A percentile compares a stretch with the other conserved stretches of the same genome.
phyloP scores from a whole-genome alignment of 2,888 invertebrate species.

The Mongoloraphidia duomilia region DNA sequence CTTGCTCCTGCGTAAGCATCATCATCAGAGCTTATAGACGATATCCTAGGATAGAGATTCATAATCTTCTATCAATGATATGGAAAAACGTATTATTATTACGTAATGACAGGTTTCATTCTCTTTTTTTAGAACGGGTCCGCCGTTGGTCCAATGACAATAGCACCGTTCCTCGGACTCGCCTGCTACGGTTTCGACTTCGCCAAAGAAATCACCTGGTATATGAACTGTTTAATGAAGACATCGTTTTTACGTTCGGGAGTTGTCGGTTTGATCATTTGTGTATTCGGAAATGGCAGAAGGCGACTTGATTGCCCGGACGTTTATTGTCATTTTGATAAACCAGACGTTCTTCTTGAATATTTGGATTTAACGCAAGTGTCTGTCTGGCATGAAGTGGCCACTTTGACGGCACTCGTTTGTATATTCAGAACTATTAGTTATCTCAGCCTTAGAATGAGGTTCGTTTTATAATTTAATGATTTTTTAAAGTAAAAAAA shows the following conservation, averaged over 20 bases:
- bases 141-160: conserved; percentile 47
- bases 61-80: background rate
- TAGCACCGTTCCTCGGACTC: conserved; percentile 51
- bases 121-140: conserved; percentile 44
- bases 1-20: too few species aligned
- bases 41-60: background rate
- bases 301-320: conserved; percentile 40
- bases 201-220: conserved; percentile 42
- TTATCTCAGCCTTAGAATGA: conserved; percentile 40
- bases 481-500: background rate
- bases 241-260: conserved; percentile 51
- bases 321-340: conserved; percentile 49
- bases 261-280: conserved; percentile 44
- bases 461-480: conserved; percentile 32
- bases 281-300: conserved; percentile 47
- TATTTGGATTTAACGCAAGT: conserved; percentile 42
- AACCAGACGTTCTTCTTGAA: conserved; percentile 44
- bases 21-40: background rate
- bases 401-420: conserved; percentile 35
- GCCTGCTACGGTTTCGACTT: conserved; percentile 58
- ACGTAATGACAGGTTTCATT: background rate
- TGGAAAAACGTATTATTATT: background rate
- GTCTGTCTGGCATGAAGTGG: conserved; percentile 42
- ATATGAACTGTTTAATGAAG: conserved; percentile 48
- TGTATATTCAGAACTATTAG: conserved; percentile 40